Conservation (phyloP, 2,797 vertebrate species). For the Eptatretus atami region DNA sequence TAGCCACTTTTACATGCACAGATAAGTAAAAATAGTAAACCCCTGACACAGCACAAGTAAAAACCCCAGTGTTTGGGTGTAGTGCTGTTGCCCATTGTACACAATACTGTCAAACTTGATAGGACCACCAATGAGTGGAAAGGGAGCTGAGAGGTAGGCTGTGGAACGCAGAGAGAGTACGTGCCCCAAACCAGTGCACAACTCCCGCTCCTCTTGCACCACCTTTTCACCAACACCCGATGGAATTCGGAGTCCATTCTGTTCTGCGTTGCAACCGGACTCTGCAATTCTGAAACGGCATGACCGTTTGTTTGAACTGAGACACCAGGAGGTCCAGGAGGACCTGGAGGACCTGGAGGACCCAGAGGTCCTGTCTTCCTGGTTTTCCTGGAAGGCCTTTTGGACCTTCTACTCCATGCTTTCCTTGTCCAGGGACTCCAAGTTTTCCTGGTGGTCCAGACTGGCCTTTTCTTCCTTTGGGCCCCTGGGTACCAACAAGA, state of each 20-base stretch:
- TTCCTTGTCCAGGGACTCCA: slow-evolving; percentile 26
- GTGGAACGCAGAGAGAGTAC: slow-evolving; percentile 71
- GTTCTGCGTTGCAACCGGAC: slow-evolving; percentile 30
- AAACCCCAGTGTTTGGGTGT: slow-evolving; percentile 58
- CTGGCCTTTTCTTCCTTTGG: slow-evolving; percentile 34
- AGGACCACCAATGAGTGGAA: slow-evolving; percentile 48
- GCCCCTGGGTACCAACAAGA: slow-evolving; percentile 27
- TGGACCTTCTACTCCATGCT: background rate
- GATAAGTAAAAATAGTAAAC: slow-evolving; percentile 86
- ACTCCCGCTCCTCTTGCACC: slow-evolving; percentile 31
- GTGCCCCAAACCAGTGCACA: slow-evolving; percentile 17
- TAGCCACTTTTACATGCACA: slow-evolving; percentile 69
- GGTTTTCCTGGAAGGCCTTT: background rate
- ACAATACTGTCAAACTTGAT: slow-evolving; percentile 70
- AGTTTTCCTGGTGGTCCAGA: slow-evolving; percentile 44
- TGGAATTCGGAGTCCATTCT: slow-evolving; percentile 16
- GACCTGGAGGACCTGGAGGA: slow-evolving; percentile 42
- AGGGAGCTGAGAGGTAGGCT: slow-evolving; percentile 48
- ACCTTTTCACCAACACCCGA: slow-evolving; percentile 14
- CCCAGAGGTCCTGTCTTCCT: slow-evolving; percentile 33
- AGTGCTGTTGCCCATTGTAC: slow-evolving; percentile 66
- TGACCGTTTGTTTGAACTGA: slow-evolving; percentile 20
- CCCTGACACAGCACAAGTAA: slow-evolving; percentile 62
- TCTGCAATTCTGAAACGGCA: slow-evolving; percentile 25
- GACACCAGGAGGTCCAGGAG: slow-evolving; percentile 40